A percentile compares a stretch with the other conserved stretches of the same genome.
phyloP scores from a whole-genome alignment of 2,797 vertebrate genomes.

The Spinus pinus region DNA sequence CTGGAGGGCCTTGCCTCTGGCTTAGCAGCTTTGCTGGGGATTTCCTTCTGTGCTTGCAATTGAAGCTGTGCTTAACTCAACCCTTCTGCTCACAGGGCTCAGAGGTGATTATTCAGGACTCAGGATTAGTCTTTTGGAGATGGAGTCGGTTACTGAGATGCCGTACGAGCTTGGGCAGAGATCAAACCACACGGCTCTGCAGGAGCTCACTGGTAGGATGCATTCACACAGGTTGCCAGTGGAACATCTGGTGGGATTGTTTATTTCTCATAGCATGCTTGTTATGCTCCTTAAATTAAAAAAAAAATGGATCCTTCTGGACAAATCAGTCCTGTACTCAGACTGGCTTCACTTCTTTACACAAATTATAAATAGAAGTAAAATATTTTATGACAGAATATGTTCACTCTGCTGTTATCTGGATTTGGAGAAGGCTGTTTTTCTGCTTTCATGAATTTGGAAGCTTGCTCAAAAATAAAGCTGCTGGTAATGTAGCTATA shows the following conservation, averaged over 20 bases:
- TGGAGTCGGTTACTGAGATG: background rate
- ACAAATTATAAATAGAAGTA: background rate
- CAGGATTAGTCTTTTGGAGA: background rate
- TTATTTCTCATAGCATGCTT: conserved; percentile 17
- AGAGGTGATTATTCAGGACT: background rate
- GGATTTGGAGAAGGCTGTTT: background rate
- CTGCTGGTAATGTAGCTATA: background rate
- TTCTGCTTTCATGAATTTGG: background rate
- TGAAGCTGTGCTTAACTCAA: conserved; percentile 6
- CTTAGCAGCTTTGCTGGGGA: conserved; percentile 38
- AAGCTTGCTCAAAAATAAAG: conserved; percentile 9
- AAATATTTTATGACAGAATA: background rate
- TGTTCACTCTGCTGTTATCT: conserved; percentile 7
- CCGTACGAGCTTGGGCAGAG: background rate
- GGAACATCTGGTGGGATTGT: conserved; percentile 2
- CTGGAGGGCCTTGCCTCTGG: background rate
- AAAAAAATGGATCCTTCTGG: conserved; percentile 24
- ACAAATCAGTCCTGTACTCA: background rate
- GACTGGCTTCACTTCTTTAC: background rate
- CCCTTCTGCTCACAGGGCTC: background rate
- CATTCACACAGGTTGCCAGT: background rate
- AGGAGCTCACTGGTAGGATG: background rate
- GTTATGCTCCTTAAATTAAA: background rate
- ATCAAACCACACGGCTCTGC: fast-evolving
- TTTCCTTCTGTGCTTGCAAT: background rate